Percentiles rank a stretch among this genome's conserved stretches.
These are phyloP conservation scores for Lethocerus indicus DNA, from an alignment of 1,140 invertebrate species.

Conservation along the genomic window DNA sequence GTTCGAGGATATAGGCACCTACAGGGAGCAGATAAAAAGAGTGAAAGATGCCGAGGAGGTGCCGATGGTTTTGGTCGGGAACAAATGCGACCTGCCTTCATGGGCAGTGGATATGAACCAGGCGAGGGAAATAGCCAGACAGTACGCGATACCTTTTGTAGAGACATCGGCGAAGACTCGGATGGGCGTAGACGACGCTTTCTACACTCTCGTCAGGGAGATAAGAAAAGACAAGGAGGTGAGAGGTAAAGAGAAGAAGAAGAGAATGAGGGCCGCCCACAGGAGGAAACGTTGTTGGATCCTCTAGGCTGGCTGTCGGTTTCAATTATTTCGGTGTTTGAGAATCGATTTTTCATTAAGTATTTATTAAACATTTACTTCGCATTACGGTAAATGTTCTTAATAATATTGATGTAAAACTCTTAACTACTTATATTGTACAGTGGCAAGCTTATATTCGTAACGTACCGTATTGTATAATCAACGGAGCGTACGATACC, in stretches of 20 bases:
- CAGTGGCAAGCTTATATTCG: background rate
- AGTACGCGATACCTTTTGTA: constrained; percentile 93
- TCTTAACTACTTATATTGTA: constrained; percentile 3
- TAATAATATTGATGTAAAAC: constrained; percentile 6
- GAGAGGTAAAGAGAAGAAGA: constrained; percentile 17
- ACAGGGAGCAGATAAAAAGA: constrained; percentile 88
- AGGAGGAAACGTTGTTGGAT: constrained; percentile 17
- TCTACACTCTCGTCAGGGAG: constrained; percentile 94
- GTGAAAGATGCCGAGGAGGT: constrained; percentile 96
- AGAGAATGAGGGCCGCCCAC: constrained; percentile 11
- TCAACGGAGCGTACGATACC: too few relatives aligned
- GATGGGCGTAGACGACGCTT: constrained; percentile 96
- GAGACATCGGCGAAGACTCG: constrained; percentile 98
- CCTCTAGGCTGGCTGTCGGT: constrained; percentile 12
- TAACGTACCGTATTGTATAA: too few relatives aligned
- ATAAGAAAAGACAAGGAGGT: constrained; percentile 34
- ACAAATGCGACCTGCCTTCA: constrained; percentile 89
- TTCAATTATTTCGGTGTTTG: constrained; percentile 1
- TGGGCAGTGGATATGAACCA: constrained; percentile 54
- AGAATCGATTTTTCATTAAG: constrained; percentile 2
- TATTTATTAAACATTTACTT: constrained; percentile 8
- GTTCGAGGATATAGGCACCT: constrained; percentile 63
- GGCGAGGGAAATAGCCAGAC: constrained; percentile 77
- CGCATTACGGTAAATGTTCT: constrained; percentile 6
- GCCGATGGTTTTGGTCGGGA: constrained; percentile 92